Percentiles rank a stretch among this genome's conserved stretches.
These are phyloP conservation scores for Synchiropus splendidus DNA, from an alignment of 2,113 vertebrate genomes.

Conservation along the genomic window DNA sequence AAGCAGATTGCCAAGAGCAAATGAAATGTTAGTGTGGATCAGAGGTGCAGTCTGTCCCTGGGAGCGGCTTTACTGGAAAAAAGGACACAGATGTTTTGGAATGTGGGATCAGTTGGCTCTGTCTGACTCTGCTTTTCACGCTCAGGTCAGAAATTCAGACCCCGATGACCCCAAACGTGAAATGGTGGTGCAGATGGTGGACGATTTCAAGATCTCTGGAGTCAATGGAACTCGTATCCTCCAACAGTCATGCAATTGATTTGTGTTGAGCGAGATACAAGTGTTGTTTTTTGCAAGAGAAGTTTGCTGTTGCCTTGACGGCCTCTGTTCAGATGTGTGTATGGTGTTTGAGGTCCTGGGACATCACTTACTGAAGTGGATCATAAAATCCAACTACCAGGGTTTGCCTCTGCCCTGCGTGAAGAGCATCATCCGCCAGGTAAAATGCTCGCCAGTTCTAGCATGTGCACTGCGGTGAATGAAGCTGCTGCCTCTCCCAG, in stretches of 20 bases:
- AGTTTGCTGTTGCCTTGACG: conserved; percentile 63
- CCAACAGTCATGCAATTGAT: background rate
- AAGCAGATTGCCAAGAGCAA: no score
- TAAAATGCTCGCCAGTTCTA: conserved; percentile 25
- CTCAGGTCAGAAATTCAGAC: conserved; percentile 84
- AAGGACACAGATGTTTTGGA: no score
- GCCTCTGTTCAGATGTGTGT: conserved; percentile 77
- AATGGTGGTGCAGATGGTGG: conserved; percentile 89
- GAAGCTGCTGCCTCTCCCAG: conserved; percentile 41
- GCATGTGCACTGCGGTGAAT: no score
- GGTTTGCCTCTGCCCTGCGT: conserved; percentile 91
- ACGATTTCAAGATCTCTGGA: conserved; percentile 97
- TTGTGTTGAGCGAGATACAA: background rate
- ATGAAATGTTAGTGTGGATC: no score
- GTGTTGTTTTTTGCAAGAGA: background rate
- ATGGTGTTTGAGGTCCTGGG: conserved; percentile 99
- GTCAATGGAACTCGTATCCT: conserved; percentile 97
- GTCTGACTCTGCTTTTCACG: conserved; percentile 5
- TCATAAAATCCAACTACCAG: conserved; percentile 98
- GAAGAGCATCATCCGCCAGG: conserved; percentile 92
- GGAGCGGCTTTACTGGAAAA: no score
- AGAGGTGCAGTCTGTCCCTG: no score
- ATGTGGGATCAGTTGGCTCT: no score
- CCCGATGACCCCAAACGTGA: conserved; percentile 84
- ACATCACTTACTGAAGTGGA: conserved; percentile 97